Evolutionary conservation across 1,140 invertebrate genomes (phyloP), one percentile per base, ranked within the genome.

Genomic region (Anoplophora glabripennis): DNA sequence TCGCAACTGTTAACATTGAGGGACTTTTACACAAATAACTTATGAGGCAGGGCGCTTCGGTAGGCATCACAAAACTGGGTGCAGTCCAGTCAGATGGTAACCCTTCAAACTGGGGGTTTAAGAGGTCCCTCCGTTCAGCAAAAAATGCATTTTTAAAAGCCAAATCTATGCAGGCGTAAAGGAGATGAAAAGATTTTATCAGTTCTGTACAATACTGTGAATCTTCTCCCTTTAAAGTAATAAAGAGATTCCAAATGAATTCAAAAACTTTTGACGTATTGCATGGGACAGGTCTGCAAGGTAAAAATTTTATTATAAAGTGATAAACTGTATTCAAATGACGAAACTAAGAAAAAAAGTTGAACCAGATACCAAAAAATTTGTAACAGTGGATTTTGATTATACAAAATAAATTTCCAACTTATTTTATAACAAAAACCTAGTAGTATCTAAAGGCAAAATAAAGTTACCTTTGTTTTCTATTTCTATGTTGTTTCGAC

Each of bases 181-280:
- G 79, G 8, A 98, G 78, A 76, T 98, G 94, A 72, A 93, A 96
- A 44, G 93, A 97, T 74, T 93, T 95, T 0, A 98, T 94, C 59
- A 98, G 79, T 79, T 98, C 94, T 76, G 94, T 89, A 48, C 90
- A 89, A 44, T 93, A 89, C 47, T 86, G 86, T 42, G 87, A 81
- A 68, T 90, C 86, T 67, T 89, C 86, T 56, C 87, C 89, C 78
- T 97, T 97, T n/a, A 94, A 88, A 76, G 89, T 88, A 15, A 96
- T 83, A 79, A 95, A 98, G 28, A 97, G 76, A 33, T 89, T 93
- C 95, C 94, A 98, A 68, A 88, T 89, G 72, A 97, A 95, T 68
- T 94, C 92, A 77, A 94, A 96, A 10, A 97, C 76, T 73, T 92
- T 89, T 35, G 84, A 83, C 47, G 87, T 81, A 11, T 89, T 88